These are phyloP conservation scores for Lichenostomus cassidix DNA, from an alignment of 2,113 vertebrate species.

Conservation along the genomic window DNA sequence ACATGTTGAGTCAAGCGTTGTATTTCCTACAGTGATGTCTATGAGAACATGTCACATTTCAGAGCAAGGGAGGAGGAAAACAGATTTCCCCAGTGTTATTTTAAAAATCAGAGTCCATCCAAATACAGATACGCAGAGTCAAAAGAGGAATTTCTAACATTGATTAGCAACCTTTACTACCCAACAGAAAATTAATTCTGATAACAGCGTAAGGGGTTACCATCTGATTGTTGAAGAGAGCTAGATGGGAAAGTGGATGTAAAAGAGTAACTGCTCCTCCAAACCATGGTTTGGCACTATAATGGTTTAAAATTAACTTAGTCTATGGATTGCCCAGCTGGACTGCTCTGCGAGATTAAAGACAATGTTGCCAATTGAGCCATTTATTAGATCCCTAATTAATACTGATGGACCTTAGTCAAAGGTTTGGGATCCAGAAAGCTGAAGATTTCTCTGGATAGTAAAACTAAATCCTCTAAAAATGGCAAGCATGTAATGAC, in stretches of 20 bases:
- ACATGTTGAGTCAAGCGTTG: not conserved
- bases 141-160: not conserved
- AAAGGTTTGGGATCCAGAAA: not conserved
- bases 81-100: not conserved
- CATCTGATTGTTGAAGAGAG: not conserved
- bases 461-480: not conserved
- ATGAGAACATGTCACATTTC: not conserved
- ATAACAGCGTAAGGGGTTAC: not conserved
- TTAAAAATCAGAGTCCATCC: not conserved
- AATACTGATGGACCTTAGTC: not conserved
- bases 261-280: not conserved
- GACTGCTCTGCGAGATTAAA: not conserved
- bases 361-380: not conserved
- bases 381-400: not conserved
- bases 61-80: not conserved
- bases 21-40: not conserved
- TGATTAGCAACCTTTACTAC: not conserved
- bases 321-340: not conserved
- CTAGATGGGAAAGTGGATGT: not conserved
- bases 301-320: not conserved
- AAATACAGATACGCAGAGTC: not conserved
- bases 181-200: not conserved
- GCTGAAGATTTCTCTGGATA: not conserved
- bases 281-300: not conserved
- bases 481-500: not conserved